Conservation (phyloP, 2,797 vertebrate genomes). For the Mastacembelus armatus region DNA sequence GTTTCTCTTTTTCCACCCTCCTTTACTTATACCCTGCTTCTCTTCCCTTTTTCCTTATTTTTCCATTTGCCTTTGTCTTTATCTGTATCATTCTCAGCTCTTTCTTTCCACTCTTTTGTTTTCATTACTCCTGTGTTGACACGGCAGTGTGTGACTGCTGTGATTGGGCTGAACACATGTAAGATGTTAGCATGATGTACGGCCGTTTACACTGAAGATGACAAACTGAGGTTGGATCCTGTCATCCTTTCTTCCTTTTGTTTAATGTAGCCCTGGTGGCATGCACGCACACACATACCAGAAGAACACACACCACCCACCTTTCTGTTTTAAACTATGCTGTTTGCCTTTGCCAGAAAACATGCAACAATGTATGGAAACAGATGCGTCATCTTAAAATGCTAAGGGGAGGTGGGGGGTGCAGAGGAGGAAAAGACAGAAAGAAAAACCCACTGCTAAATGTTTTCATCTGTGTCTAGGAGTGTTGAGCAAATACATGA, state of each 20-base stretch:
- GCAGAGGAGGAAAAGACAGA: constrained; percentile 41
- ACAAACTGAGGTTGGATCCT: constrained; percentile 79
- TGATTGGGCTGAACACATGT: constrained; percentile 68
- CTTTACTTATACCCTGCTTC: constrained; percentile 36
- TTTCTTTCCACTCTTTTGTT: constrained; percentile 49
- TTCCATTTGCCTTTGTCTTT: constrained; percentile 26
- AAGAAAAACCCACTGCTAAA: constrained; percentile 72
- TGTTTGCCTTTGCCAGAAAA: constrained; percentile 78
- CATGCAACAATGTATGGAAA: constrained; percentile 83
- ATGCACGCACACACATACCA: constrained; percentile 37
- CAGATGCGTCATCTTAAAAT: constrained; percentile 77
- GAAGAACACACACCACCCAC: constrained; percentile 60
- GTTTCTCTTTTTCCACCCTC: constrained; percentile 45
- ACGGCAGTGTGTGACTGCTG: constrained; percentile 43
- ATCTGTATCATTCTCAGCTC: constrained; percentile 43
- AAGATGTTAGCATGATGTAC: constrained; percentile 79
- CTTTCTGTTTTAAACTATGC: constrained; percentile 76
- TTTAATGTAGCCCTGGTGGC: constrained; percentile 73
- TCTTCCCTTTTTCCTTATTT: constrained; percentile 30
- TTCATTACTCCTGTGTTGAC: constrained; percentile 57
- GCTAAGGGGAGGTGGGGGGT: constrained; percentile 1
- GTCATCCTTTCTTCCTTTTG: constrained; percentile 69
- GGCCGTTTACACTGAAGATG: constrained; percentile 80
- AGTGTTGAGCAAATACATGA: constrained; percentile 67
- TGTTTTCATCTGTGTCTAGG: constrained; percentile 80